These are phyloP conservation scores for Astreopora myriophthalma DNA, from an alignment of 64 coral and sea anemone species.

Conservation along the genomic window DNA sequence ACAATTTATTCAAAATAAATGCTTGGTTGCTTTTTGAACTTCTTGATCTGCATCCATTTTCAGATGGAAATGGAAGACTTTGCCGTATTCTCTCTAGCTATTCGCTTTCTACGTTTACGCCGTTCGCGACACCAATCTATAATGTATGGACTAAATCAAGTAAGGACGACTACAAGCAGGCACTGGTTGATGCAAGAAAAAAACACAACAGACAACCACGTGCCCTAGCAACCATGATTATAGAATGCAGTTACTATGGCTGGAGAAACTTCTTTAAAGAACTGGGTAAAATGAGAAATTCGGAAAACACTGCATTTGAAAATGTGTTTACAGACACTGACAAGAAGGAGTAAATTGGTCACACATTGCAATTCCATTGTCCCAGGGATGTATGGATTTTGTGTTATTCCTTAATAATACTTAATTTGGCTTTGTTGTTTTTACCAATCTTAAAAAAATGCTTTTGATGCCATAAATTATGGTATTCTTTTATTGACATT, in stretches of 20 bases:
- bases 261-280: constrained; percentile 63
- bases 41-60: constrained; percentile 89
- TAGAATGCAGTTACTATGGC: constrained; percentile 66
- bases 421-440: too few relatives aligned
- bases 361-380: too few relatives aligned
- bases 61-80: constrained; percentile 89
- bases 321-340: not conserved
- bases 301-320: not conserved
- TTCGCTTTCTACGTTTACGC: constrained; percentile 41
- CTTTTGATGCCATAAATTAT: too few relatives aligned
- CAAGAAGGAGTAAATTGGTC: not conserved
- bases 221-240: constrained; percentile 81
- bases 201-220: constrained; percentile 26
- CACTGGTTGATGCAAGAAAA: constrained; percentile 63
- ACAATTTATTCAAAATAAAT: constrained; percentile 64
- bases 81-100: constrained; percentile 80
- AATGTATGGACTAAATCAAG: constrained; percentile 75
- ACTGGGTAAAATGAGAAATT: not conserved
- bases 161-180: constrained; percentile 64
- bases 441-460: too few relatives aligned
- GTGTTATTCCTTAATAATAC: too few relatives aligned
- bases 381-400: too few relatives aligned
- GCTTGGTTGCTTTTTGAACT: constrained; percentile 76
- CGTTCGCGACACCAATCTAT: constrained; percentile 81
- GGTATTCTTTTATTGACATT: too few relatives aligned